Base-by-base conservation (phyloP, 2,797 vertebrate genomes). In the Pseudochirops corinnae region DNA sequence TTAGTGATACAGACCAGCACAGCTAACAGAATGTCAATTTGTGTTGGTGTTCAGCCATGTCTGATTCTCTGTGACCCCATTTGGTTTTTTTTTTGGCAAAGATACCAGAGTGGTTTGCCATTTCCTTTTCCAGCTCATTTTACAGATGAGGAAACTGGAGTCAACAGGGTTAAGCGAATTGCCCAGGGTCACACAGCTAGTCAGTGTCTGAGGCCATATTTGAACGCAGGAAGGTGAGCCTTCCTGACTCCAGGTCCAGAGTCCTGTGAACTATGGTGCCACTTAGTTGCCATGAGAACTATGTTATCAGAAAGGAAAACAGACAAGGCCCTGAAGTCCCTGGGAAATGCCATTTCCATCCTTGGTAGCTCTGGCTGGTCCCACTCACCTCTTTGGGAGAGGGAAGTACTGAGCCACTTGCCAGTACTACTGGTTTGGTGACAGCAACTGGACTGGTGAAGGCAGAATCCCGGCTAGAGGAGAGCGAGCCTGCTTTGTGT, bases 401-500 rank as follows among this genome's bases (percentile, higher is more conserved):
- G 98, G 98, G 99, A 98, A 99, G 99, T 98, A 99, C 99, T 97
- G 99, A 98, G 98, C 99, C 99, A 98, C 99, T 99, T 97, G 99
- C 99, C 96, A 99, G 99, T 98, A 99, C 98, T 98, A 99, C 99
- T 98, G 99, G 99, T 99, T 99, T 99, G 99, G 99, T 99, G 99
- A 99, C 99, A 99, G 99, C 99, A 97, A 99, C 98, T 56, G 99
- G 99, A 99, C 99, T 99, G 98, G 99, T 99, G 98, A 99, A 99
- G 98, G 99, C 99, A 97, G 99, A 99, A 98, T 99, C 99, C 98
- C 99, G 99, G 98, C 99, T 99, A 95, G 99, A 99, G 98, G 99
- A 99, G 98, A 99, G 99, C 29, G 99, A 99, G 98, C 99, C 99
- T 98, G 99, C 97, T 99, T 99, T 99, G 92, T 99, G 98, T 98